These are phyloP conservation scores for Aphelenchoides fujianensis DNA, from an alignment of 1,140 invertebrate genomes.

Conservation along the genomic window DNA sequence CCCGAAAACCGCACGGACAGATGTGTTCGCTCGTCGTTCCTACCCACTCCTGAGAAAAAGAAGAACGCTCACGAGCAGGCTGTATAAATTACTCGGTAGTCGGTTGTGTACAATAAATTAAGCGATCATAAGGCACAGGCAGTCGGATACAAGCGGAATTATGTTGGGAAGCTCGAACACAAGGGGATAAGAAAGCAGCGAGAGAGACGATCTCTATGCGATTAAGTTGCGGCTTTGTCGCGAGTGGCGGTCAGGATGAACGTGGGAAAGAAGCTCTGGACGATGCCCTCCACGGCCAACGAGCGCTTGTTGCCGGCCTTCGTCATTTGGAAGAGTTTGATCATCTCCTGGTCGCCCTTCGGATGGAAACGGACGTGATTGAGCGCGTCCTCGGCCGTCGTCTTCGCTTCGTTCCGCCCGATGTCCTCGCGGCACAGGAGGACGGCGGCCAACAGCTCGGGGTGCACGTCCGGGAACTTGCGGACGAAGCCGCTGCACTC, in stretches of 20 bases:
- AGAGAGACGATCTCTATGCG: too few species aligned
- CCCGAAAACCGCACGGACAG: too few species aligned
- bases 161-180: too few species aligned
- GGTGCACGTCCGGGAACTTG: constrained; percentile 47
- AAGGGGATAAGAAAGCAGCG: too few species aligned
- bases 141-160: too few species aligned
- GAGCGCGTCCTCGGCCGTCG: constrained; percentile 44
- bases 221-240: not conserved
- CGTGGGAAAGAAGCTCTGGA: not conserved
- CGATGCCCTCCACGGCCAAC: not conserved
- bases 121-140: too few species aligned
- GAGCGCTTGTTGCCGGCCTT: constrained; percentile 24
- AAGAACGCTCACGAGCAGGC: too few species aligned
- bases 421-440: constrained; percentile 24
- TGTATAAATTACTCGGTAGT: too few species aligned
- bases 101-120: too few species aligned
- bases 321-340: constrained; percentile 38
- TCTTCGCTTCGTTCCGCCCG: constrained; percentile 26
- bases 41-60: too few species aligned
- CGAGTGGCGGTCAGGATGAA: not conserved
- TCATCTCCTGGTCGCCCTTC: constrained; percentile 45
- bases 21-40: too few species aligned
- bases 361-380: constrained; percentile 39
- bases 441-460: constrained; percentile 31
- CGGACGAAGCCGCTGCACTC: constrained; percentile 42